Evolutionary conservation across 2,888 invertebrate genomes (phyloP).

Genomic region (Melipona beecheii): DNA sequence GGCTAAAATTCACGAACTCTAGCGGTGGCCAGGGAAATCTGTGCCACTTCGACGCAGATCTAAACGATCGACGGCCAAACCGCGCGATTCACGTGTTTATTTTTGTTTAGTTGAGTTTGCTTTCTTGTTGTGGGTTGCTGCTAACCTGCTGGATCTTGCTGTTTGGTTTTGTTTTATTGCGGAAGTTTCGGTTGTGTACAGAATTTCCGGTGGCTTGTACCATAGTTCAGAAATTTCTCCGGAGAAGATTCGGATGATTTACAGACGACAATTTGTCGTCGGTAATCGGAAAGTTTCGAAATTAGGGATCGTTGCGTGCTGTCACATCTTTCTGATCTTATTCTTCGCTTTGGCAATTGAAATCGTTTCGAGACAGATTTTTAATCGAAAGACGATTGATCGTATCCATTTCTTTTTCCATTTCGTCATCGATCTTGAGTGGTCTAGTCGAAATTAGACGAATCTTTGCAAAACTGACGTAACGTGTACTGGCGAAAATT

Average conservation of each 20-base stretch:
- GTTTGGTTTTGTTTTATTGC: not conserved
- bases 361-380: no score
- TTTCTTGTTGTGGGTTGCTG: not conserved
- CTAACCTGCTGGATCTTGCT: not conserved
- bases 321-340: no score
- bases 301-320: not conserved
- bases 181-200: not conserved
- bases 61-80: not conserved
- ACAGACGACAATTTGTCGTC: no score
- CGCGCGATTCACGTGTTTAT: not conserved
- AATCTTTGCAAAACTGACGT: no score
- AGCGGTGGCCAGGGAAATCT: not conserved
- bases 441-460: no score
- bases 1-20: not conserved
- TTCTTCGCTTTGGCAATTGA: no score
- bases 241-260: not conserved
- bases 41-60: not conserved
- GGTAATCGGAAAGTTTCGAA: not conserved
- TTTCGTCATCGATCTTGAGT: no score
- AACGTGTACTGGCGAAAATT: no score
- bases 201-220: not conserved
- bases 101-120: constrained; percentile 9
- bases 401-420: no score
- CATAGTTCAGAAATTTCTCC: not conserved
- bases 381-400: no score